phyloP scores from a whole-genome alignment of 2,113 vertebrate species.

The Alosa alosa region DNA sequence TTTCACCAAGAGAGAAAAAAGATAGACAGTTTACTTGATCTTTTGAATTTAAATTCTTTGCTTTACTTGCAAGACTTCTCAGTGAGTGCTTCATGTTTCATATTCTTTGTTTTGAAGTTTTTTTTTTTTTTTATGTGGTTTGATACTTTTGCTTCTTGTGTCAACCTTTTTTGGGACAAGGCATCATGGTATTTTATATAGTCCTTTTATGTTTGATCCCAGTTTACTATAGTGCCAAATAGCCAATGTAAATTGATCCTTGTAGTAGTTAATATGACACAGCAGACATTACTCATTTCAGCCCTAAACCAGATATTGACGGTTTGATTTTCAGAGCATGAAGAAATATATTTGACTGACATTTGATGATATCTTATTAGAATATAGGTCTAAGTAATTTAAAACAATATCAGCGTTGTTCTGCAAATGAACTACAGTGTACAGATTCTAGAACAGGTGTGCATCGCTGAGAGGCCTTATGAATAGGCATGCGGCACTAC shows the following conservation, averaged over 20 bases:
- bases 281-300: background rate
- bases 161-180: background rate
- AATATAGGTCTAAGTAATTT: background rate
- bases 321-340: background rate
- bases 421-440: background rate
- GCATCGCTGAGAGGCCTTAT: background rate
- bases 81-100: background rate
- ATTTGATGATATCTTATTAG: background rate
- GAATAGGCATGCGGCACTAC: background rate
- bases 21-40: background rate
- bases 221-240: background rate
- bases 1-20: background rate
- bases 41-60: background rate
- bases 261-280: background rate
- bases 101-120: background rate
- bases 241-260: background rate
- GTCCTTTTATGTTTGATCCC: background rate
- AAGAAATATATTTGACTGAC: background rate
- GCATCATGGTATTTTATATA: background rate
- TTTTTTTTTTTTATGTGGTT: no score
- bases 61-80: background rate
- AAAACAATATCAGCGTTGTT: background rate
- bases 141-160: background rate
- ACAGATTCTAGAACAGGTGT: background rate
- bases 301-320: background rate